Percentiles rank a stretch among this genome's conserved stretches.
phyloP scores from a whole-genome alignment of 1,140 invertebrate genomes.

The Dendrolimus punctatus region DNA sequence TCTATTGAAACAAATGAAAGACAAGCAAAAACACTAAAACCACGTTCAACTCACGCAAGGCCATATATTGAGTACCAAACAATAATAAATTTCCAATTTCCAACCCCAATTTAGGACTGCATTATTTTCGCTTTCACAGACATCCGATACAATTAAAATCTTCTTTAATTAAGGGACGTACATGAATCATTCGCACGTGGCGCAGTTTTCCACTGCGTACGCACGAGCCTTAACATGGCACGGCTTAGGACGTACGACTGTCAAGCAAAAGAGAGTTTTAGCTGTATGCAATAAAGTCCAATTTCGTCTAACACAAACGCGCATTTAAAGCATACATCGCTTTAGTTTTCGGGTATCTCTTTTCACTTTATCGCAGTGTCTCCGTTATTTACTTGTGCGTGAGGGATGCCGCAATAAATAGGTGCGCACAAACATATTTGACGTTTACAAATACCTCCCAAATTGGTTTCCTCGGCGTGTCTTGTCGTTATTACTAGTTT shows the following conservation, averaged over 20 bases:
- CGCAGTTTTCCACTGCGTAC: constrained; percentile 68
- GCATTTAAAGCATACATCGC: constrained; percentile 32
- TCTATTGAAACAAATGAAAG: no score
- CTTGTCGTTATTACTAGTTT: constrained; percentile 50
- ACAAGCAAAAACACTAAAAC: background rate
- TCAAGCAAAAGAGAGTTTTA: constrained; percentile 34
- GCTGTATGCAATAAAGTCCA: constrained; percentile 22
- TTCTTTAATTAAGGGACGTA: constrained; percentile 73
- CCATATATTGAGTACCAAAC: constrained; percentile 53
- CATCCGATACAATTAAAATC: constrained; percentile 73
- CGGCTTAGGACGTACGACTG: constrained; percentile 23
- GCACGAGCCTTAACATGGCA: constrained; percentile 31
- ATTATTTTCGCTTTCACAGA: constrained; percentile 72
- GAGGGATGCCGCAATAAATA: constrained; percentile 67
- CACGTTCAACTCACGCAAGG: constrained; percentile 42
- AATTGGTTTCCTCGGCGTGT: constrained; percentile 60
- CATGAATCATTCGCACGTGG: constrained; percentile 74
- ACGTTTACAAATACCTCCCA: constrained; percentile 63
- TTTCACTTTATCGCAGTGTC: constrained; percentile 65
- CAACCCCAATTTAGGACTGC: constrained; percentile 68
- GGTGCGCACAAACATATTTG: constrained; percentile 66
- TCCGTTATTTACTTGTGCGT: constrained; percentile 65
- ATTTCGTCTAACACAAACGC: constrained; percentile 13
- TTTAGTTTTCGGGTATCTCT: constrained; percentile 51
- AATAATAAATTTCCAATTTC: constrained; percentile 64